Base-by-base conservation (phyloP, 1,140 invertebrate species). In the Hyles euphorbiae region DNA sequence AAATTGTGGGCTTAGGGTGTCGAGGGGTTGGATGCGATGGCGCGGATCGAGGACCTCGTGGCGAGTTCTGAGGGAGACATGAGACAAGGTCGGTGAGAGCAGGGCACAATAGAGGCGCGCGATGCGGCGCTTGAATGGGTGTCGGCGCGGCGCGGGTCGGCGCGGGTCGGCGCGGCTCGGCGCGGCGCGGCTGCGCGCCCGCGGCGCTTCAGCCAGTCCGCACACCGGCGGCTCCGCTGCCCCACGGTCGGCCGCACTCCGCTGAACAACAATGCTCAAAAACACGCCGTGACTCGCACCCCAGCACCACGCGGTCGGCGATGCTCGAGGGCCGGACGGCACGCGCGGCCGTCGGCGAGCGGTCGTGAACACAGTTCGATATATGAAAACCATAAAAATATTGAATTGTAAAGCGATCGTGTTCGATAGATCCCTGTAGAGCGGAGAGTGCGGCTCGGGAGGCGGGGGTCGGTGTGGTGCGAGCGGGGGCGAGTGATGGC, bases 151-250 rank as follows among this genome's bases (percentile, higher is more conserved):
- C 69, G 72, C 69, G 36, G 36, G 3, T 3, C 36, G 36, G 81
- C 78, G 74, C 72, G 79, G 53, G 45, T 72, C 72, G 72, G 74
- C 55, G 68, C 72, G 76, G 22, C 36, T n/a, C 40, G 52, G 52
- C 44, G 65, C 71, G 69, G 67, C 70, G 76, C 74, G 78, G 62
- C 71, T 77, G 76, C 74, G 77, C 80, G 76, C 53, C 76, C 65
- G 63, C 74, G 74, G 73, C 68, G 65, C 68, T 76, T 78, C 79
- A 74, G 82, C 76, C 84, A 87, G 84, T 87, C 83, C 84, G 84
- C 84, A 86, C 82, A 83, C 84, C 85, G 83, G 85, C 85, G 85
- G 85, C 85, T 85, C 83, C 85, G 85, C 85, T 84, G 85, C 85
- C 80, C 83, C 81, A 87, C 84, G 84, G 81, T 83, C 81, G 81